Conservation (phyloP, 2,888 invertebrate genomes). For the Oscheius onirici region DNA sequence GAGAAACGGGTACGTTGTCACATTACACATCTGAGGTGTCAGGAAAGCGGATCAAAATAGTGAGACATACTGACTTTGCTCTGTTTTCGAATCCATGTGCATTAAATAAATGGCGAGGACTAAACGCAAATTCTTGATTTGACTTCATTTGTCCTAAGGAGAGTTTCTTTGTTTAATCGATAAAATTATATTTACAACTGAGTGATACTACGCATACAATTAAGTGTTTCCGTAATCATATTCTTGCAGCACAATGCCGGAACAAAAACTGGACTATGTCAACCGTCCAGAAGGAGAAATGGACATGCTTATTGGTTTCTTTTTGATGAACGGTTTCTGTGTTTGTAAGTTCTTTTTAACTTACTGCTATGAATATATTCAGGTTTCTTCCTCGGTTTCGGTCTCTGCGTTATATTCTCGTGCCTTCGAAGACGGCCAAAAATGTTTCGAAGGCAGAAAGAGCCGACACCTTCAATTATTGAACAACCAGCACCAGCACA, state of each 20-base stretch:
- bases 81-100: no score
- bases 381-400: constrained; percentile 67
- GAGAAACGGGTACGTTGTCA: constrained; percentile 4
- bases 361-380: no score
- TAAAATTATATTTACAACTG: no score
- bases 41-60: no score
- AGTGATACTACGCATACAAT: no score
- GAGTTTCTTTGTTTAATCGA: no score
- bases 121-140: no score
- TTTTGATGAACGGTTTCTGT: constrained; percentile 69
- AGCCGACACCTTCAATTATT: constrained; percentile 23
- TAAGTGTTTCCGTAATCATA: no score
- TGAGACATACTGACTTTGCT: no score
- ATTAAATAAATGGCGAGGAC: no score
- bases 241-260: constrained; percentile 32
- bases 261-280: constrained; percentile 35
- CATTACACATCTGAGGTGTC: no score
- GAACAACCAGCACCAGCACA: background rate
- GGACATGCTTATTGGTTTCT: constrained; percentile 70
- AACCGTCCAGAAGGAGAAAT: constrained; percentile 61
- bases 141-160: no score
- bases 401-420: constrained; percentile 65
- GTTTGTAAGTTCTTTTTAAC: constrained; percentile 59
- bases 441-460: constrained; percentile 34
- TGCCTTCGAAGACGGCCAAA: constrained; percentile 62